Conservation (phyloP, 2,113 vertebrate species). For the Rhabdomys dilectus region DNA sequence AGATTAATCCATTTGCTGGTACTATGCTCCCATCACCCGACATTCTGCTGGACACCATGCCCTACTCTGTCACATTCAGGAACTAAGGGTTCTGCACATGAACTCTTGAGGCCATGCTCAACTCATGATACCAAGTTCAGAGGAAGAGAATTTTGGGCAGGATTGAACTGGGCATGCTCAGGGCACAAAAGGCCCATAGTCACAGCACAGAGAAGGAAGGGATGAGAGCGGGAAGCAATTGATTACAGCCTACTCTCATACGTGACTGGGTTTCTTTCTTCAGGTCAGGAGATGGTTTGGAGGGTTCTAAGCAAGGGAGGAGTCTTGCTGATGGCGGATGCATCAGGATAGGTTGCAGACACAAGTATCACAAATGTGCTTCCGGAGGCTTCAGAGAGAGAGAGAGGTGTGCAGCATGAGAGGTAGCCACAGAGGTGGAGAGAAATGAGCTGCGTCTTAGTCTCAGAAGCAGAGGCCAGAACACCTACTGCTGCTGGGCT, state of each 20-base stretch:
- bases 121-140: neutral
- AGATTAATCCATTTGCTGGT: neutral
- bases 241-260: neutral
- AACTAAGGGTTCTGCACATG: neutral
- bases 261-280: neutral
- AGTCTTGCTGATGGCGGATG: neutral
- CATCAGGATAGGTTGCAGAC: neutral
- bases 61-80: neutral
- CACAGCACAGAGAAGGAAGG: neutral
- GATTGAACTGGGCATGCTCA: neutral
- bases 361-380: too few relatives aligned
- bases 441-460: neutral
- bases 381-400: neutral
- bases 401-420: neutral
- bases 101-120: neutral
- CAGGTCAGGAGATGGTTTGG: neutral
- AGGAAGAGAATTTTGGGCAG: neutral
- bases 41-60: neutral
- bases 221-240: neutral
- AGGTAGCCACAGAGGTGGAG: neutral
- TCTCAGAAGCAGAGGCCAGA: neutral
- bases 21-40: neutral
- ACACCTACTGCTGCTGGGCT: too few relatives aligned
- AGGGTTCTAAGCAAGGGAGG: neutral
- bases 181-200: neutral